Conservation (phyloP, 2,888 invertebrate species). For the Athalia circularis region DNA sequence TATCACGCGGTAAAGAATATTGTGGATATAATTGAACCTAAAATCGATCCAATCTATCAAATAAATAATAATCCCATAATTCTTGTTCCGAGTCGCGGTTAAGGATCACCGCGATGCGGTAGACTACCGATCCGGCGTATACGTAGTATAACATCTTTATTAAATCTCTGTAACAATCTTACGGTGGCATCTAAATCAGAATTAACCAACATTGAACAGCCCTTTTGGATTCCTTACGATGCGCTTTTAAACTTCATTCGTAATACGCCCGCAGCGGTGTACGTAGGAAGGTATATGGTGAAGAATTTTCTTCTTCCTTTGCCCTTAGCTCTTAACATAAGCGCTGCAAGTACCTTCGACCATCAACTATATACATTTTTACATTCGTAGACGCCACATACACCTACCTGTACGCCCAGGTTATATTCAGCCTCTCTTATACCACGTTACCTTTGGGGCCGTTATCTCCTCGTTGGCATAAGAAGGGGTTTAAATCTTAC, state of each 20-base stretch:
- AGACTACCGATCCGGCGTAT: neutral
- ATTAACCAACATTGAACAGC: slow-evolving; percentile 40
- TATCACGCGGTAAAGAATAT: slow-evolving; percentile 9
- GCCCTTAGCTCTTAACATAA: no score
- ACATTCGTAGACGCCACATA: slow-evolving; percentile 17
- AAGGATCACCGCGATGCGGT: no score
- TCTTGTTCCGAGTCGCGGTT: neutral
- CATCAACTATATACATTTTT: neutral
- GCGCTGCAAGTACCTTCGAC: neutral
- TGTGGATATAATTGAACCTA: slow-evolving; percentile 35
- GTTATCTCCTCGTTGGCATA: slow-evolving; percentile 46
- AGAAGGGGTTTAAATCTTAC: slow-evolving; percentile 67
- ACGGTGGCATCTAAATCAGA: slow-evolving; percentile 43
- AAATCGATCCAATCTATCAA: slow-evolving; percentile 41
- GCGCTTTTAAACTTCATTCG: slow-evolving; percentile 18
- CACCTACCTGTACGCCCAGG: neutral
- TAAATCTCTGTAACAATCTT: slow-evolving; percentile 41
- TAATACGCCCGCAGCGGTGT: slow-evolving; percentile 21
- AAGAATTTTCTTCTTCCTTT: no score
- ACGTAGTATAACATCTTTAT: slow-evolving; percentile 34
- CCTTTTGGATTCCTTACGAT: slow-evolving; percentile 33
- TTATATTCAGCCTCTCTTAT: slow-evolving; percentile 10
- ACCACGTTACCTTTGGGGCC: slow-evolving; percentile 14
- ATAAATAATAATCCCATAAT: slow-evolving; percentile 44
- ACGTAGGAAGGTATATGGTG: neutral